A percentile compares a stretch with the other conserved stretches of the same genome.
phyloP scores from a whole-genome alignment of 1,140 invertebrate genomes.

The Drosophila insularis region DNA sequence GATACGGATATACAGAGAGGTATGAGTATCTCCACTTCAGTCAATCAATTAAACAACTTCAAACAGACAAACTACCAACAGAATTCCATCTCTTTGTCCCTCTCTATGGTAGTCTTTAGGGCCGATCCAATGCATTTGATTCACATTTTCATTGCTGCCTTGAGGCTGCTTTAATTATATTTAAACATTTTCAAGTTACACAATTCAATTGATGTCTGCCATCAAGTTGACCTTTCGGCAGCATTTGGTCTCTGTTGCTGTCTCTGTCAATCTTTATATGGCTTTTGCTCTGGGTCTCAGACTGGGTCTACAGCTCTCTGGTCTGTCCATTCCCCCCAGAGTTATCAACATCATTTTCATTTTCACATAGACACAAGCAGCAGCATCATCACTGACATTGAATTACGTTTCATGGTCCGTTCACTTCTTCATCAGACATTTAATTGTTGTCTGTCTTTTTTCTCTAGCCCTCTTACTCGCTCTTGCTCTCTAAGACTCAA shows the following conservation, averaged over 20 bases:
- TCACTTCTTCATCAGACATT: slow-evolving; percentile 64
- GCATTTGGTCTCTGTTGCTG: not conserved
- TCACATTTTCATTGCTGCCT: slow-evolving; percentile 22
- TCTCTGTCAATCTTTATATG: not conserved
- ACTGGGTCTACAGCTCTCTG: slow-evolving; percentile 15
- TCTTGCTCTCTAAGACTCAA: slow-evolving; percentile 18
- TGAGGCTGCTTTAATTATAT: slow-evolving; percentile 58
- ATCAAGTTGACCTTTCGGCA: slow-evolving; percentile 54
- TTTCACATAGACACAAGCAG: slow-evolving; percentile 14
- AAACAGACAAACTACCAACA: slow-evolving; percentile 26
- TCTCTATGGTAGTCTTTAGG: not conserved
- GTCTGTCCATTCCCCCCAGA: slow-evolving; percentile 8
- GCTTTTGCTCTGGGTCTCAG: not conserved
- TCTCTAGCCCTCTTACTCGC: slow-evolving; percentile 18
- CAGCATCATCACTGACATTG: slow-evolving; percentile 61
- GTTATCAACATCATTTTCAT: slow-evolving; percentile 55
- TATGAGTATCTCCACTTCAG: slow-evolving; percentile 25
- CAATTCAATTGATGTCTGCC: slow-evolving; percentile 55
- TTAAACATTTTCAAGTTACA: slow-evolving; percentile 64
- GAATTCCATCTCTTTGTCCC: slow-evolving; percentile 22
- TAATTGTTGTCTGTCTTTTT: slow-evolving; percentile 51
- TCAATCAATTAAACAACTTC: slow-evolving; percentile 29
- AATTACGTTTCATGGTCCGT: slow-evolving; percentile 75
- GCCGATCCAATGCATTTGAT: slow-evolving; percentile 10
- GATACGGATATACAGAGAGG: not conserved